Conservation (phyloP, 2,797 vertebrate species). For the Phrynocephalus forsythii region DNA sequence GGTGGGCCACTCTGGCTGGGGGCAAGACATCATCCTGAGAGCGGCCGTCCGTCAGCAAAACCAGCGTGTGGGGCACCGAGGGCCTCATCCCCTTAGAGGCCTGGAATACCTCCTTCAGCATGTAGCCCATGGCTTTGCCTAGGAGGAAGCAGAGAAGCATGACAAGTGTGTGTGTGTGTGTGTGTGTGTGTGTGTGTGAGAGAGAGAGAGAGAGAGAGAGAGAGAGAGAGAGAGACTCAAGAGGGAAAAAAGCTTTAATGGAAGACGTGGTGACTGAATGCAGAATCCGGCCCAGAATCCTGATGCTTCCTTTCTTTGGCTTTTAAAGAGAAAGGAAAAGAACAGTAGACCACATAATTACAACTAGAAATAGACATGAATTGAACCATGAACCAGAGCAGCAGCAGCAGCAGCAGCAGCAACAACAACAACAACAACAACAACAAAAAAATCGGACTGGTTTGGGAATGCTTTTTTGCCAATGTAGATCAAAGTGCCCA, state of each 20-base stretch:
- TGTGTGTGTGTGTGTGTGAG: too few relatives aligned
- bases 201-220: too few relatives aligned
- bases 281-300: too few relatives aligned
- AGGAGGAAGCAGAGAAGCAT: not conserved
- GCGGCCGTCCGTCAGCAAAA: slow-evolving; percentile 89
- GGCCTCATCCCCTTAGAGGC: slow-evolving; percentile 88
- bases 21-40: slow-evolving; percentile 88
- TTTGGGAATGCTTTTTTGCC: too few relatives aligned
- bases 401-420: too few relatives aligned
- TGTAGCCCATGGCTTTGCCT: slow-evolving; percentile 87
- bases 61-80: slow-evolving; percentile 80
- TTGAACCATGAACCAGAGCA: too few relatives aligned
- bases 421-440: too few relatives aligned
- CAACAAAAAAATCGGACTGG: too few relatives aligned
- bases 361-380: too few relatives aligned
- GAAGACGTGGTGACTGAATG: too few relatives aligned
- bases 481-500: too few relatives aligned
- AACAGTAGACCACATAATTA: not conserved
- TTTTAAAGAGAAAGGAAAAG: not conserved
- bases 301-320: not conserved
- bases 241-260: not conserved
- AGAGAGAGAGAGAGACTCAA: not conserved
- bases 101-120: slow-evolving; percentile 87
- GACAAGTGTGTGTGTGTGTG: too few relatives aligned
- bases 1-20: slow-evolving; percentile 85